Evolutionary conservation across 2,888 invertebrate species (phyloP).

Genomic region (Lydus trimaculatus): DNA sequence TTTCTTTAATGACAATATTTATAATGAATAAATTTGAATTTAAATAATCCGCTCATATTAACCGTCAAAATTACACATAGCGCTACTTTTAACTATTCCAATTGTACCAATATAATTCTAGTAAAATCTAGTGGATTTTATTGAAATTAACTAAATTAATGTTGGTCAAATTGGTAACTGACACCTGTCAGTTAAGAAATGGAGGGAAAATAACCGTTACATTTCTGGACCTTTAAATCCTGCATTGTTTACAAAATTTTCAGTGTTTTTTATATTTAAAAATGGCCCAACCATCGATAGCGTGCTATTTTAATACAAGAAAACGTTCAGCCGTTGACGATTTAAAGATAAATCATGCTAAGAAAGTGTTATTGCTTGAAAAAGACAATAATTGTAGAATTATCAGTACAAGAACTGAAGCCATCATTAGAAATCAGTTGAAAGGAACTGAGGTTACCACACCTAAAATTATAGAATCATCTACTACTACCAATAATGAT

Average conservation of each 20-base stretch:
- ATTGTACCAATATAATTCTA: neutral
- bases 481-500: slow-evolving; percentile 9
- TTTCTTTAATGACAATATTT: slow-evolving; percentile 39
- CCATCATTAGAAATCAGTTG: neutral
- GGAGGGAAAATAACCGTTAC: slow-evolving; percentile 49
- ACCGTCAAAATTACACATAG: neutral
- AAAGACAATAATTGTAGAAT: neutral
- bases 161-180: neutral
- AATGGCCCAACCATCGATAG: slow-evolving; percentile 82
- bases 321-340: slow-evolving; percentile 79
- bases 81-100: neutral
- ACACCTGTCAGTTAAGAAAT: slow-evolving; percentile 10
- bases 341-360: slow-evolving; percentile 59
- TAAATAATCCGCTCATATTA: neutral
- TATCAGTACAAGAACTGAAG: neutral
- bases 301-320: slow-evolving; percentile 77
- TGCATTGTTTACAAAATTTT: slow-evolving; percentile 20
- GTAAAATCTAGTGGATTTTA: neutral
- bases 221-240: slow-evolving; percentile 44
- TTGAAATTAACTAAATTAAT: neutral
- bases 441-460: neutral
- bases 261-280: slow-evolving; percentile 33
- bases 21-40: neutral
- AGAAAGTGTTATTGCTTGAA: slow-evolving; percentile 62
- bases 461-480: slow-evolving; percentile 9